phyloP scores from a whole-genome alignment of 2,797 vertebrate species.

The Kryptopterus vitreolus region DNA sequence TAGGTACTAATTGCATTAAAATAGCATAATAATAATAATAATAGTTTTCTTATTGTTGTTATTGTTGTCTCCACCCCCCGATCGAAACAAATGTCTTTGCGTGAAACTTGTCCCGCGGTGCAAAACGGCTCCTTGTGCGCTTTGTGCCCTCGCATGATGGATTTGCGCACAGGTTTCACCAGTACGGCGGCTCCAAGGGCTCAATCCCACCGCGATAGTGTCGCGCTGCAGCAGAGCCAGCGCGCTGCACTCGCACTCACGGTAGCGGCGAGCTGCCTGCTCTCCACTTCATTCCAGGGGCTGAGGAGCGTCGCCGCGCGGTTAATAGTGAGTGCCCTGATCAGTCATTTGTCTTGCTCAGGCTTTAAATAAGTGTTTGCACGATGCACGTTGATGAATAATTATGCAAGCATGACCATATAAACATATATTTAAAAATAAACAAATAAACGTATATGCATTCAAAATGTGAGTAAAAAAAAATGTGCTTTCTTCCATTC shows the following conservation, averaged over 20 bases:
- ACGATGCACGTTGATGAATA: neutral
- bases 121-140: too few species aligned
- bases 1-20: too few species aligned
- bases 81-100: too few species aligned
- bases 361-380: neutral
- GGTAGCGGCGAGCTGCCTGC: neutral
- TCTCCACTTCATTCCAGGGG: neutral
- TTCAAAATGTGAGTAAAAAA: neutral
- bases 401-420: neutral
- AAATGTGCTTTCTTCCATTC: neutral
- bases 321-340: neutral
- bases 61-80: too few species aligned
- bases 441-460: neutral
- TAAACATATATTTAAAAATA: neutral
- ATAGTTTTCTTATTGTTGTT: too few species aligned
- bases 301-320: neutral
- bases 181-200: conserved; percentile 13
- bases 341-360: too few species aligned
- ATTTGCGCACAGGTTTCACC: neutral
- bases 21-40: too few species aligned
- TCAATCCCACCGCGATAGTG: neutral
- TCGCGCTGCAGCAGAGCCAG: conserved; percentile 13
- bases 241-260: neutral
- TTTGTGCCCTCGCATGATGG: too few species aligned
- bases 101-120: too few species aligned